Conservation (phyloP, 2,888 invertebrate species). For the Congeria kusceri region DNA sequence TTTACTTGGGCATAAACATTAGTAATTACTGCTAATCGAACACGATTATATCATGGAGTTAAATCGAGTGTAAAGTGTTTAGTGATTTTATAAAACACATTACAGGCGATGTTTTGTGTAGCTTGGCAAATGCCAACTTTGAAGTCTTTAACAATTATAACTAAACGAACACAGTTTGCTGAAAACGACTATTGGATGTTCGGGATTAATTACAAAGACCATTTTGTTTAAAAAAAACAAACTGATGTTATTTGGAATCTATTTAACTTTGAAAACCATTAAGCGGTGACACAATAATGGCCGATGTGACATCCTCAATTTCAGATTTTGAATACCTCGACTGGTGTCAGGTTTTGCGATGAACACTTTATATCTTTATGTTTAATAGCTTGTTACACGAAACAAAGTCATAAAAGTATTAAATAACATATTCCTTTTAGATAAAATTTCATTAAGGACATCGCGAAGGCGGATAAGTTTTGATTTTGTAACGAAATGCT, state of each 20-base stretch:
- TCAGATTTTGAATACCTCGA: slow-evolving; percentile 19
- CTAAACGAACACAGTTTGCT: too few species aligned
- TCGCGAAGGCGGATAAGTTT: neutral
- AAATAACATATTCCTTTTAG: slow-evolving; percentile 30
- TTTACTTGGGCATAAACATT: too few species aligned
- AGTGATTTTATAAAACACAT: too few species aligned
- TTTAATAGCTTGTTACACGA: slow-evolving; percentile 49
- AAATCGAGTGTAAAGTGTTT: slow-evolving; percentile 30
- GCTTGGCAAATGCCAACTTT: too few species aligned
- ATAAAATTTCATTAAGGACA: slow-evolving; percentile 25
- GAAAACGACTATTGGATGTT: neutral
- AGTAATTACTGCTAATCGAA: slow-evolving; percentile 33
- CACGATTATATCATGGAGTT: slow-evolving; percentile 27
- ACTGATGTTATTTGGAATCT: slow-evolving; percentile 24
- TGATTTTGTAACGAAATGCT: too few species aligned
- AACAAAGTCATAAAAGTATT: slow-evolving; percentile 34
- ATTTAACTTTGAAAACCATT: slow-evolving; percentile 52
- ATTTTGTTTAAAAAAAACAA: neutral
- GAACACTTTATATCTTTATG: slow-evolving; percentile 47
- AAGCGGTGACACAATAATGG: slow-evolving; percentile 40
- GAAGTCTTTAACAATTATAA: too few species aligned
- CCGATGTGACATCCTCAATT: slow-evolving; percentile 28
- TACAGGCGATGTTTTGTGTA: too few species aligned
- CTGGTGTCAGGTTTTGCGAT: slow-evolving; percentile 35
- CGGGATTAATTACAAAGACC: neutral